Conservation (phyloP, 2,797 vertebrate genomes). For the Anguilla obscura region DNA sequence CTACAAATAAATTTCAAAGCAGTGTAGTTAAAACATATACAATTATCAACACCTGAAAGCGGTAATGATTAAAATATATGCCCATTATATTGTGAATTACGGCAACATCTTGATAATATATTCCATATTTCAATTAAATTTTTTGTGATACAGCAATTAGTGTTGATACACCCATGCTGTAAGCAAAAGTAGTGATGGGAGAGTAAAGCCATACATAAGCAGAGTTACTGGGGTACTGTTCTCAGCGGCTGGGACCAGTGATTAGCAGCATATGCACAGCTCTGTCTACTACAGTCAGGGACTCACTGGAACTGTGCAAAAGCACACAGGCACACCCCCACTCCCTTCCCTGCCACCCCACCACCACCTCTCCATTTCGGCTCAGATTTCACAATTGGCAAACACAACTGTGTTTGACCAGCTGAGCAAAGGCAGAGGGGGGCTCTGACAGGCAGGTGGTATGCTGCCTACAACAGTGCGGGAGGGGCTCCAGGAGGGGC, state of each 20-base stretch:
- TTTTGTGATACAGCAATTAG: not conserved
- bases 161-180: not conserved
- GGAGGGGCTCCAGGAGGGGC: not conserved
- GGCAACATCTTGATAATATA: too few relatives aligned
- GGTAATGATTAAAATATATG: too few relatives aligned
- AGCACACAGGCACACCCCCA: not conserved
- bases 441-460: not conserved
- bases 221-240: not conserved
- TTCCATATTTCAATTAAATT: too few relatives aligned
- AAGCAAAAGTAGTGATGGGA: not conserved
- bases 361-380: not conserved
- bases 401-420: not conserved
- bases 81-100: too few relatives aligned
- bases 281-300: not conserved
- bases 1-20: not conserved
- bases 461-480: not conserved
- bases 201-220: not conserved
- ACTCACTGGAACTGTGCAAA: not conserved
- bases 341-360: not conserved
- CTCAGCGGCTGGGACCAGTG: not conserved
- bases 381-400: not conserved
- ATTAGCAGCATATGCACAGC: not conserved
- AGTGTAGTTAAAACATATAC: not conserved
- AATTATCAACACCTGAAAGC: not conserved
- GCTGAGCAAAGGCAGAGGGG: not conserved